Evolutionary conservation across 2,113 vertebrate genomes (phyloP).

Genomic region (Pelmatolapia mariae): DNA sequence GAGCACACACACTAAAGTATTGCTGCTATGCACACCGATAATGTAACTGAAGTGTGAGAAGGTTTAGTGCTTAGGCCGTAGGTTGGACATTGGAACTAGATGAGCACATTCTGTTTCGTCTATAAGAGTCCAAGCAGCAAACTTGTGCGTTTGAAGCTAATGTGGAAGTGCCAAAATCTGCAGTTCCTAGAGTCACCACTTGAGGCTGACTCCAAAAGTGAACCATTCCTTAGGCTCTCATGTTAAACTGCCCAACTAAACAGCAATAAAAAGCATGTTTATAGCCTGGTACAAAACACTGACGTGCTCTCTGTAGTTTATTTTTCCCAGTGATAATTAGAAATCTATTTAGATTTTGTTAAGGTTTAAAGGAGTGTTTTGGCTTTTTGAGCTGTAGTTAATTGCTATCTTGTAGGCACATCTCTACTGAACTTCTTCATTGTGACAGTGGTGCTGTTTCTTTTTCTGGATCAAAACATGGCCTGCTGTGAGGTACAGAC

Average conservation of each 20-base stretch:
- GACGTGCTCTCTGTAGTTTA: background rate
- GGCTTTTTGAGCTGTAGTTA: background rate
- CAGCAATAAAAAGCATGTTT: background rate
- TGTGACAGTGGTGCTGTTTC: background rate
- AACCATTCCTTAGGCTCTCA: background rate
- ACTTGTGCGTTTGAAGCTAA: background rate
- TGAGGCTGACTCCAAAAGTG: background rate
- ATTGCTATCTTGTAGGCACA: background rate
- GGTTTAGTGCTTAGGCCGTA: background rate
- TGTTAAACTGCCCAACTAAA: background rate
- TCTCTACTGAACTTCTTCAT: background rate
- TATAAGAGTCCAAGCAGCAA: background rate
- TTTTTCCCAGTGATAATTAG: accelerated
- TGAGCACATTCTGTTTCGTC: background rate
- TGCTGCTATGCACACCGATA: background rate
- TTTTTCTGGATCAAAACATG: background rate
- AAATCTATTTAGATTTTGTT: background rate
- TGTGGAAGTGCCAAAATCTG: background rate
- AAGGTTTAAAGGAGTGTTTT: background rate
- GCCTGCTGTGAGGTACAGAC: accelerated
- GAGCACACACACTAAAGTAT: background rate
- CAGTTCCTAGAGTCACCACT: background rate
- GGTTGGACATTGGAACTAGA: background rate
- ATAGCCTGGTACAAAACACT: background rate
- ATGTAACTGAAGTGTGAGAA: background rate